Percentiles rank a stretch among this genome's conserved stretches.
phyloP scores from a whole-genome alignment of 2,888 invertebrate genomes.

The Bugula neritina region DNA sequence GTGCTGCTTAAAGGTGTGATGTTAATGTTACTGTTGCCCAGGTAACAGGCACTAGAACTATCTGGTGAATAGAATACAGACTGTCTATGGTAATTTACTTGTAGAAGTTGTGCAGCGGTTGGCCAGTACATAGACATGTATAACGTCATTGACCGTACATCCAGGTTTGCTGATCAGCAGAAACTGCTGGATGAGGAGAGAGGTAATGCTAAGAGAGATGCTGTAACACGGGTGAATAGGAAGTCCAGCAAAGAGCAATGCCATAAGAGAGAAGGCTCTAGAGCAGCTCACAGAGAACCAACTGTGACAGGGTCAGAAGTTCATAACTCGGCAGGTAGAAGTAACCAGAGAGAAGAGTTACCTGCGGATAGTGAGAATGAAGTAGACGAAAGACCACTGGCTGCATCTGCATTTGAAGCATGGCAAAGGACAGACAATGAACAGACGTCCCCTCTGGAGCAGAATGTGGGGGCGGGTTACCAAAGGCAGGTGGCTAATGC shows the following conservation, averaged over 20 bases:
- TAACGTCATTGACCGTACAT: not conserved
- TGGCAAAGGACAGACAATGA: not conserved
- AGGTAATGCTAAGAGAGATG: no score
- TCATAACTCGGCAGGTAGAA: not conserved
- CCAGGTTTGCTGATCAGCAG: not conserved
- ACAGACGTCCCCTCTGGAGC: not conserved
- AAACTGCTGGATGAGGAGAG: not conserved
- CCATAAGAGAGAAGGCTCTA: no score
- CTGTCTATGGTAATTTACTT: no score
- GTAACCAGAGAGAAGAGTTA: not conserved
- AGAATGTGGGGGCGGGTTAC: not conserved
- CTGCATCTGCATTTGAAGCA: conserved; percentile 20
- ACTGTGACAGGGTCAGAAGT: no score
- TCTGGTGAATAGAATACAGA: no score
- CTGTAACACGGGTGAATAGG: no score
- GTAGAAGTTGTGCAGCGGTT: not conserved
- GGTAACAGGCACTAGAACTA: no score
- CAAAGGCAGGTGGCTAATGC: not conserved
- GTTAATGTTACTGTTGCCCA: no score
- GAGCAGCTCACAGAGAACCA: no score
- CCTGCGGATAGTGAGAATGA: not conserved
- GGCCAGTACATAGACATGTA: not conserved
- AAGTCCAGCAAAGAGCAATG: no score
- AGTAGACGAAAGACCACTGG: conserved; percentile 13
- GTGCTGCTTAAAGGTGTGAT: no score